A percentile compares a stretch with the other conserved stretches of the same genome.
Conservation (phyloP, 2,888 invertebrate species). For the Mythimna albipuncta region DNA sequence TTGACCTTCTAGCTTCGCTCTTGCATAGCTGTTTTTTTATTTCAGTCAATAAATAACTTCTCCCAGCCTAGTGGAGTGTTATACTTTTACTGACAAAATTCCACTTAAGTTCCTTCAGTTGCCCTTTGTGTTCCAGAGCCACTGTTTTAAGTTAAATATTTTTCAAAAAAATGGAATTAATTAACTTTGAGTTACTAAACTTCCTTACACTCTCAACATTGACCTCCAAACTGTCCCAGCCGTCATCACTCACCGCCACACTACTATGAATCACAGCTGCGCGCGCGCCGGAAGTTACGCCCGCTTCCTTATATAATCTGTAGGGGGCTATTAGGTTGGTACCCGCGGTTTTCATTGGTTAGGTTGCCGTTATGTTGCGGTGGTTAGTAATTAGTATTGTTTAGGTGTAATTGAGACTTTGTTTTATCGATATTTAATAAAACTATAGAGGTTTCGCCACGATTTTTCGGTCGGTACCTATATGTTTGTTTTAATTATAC, state of each 20-base stretch:
- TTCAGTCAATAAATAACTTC: too few species aligned
- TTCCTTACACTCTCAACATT: slow-evolving; percentile 18
- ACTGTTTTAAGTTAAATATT: too few species aligned
- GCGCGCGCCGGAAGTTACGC: slow-evolving; percentile 63
- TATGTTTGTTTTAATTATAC: too few species aligned
- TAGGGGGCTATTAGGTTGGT: slow-evolving; percentile 69
- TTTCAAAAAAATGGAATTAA: too few species aligned
- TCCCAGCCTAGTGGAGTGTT: too few species aligned
- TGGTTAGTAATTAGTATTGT: slow-evolving; percentile 23
- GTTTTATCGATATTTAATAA: background rate
- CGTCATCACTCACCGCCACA: slow-evolving; percentile 15
- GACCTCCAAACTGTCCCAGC: slow-evolving; percentile 40
- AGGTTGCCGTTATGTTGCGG: slow-evolving; percentile 50
- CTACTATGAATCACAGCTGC: slow-evolving; percentile 59
- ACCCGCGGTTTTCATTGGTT: slow-evolving; percentile 53
- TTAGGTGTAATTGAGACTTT: background rate
- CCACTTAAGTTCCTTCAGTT: too few species aligned
- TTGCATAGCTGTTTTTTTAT: too few species aligned
- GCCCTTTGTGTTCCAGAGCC: too few species aligned
- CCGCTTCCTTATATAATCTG: slow-evolving; percentile 70
- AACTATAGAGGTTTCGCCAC: background rate
- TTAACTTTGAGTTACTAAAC: too few species aligned
- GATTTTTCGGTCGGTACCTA: background rate
- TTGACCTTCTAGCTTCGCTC: too few species aligned
- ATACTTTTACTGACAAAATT: too few species aligned